Evolutionary conservation across 2,113 vertebrate species (phyloP), one percentile per base, ranked within the genome.

Genomic region (Petromus typicus): DNA sequence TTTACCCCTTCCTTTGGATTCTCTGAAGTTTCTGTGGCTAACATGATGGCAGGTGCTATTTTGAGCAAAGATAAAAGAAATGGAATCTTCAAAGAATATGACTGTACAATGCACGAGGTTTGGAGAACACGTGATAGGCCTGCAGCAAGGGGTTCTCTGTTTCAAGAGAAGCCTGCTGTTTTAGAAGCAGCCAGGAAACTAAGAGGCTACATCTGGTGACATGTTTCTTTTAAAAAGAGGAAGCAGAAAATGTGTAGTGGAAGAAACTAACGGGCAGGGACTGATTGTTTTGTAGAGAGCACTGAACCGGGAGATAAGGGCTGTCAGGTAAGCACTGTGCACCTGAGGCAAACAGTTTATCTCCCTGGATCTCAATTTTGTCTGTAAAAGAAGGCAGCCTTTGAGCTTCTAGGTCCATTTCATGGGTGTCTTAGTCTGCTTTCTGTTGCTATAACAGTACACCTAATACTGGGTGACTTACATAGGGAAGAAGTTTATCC

Each of bases 21-120:
- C 0, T 96, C 88, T 88, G 86, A 95, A 98, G 89, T 57, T 89
- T 90, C 94, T 1, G 69, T 71, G 54, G 85, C 89, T 76, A 69
- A 90, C 32, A 22, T 30, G 51, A 95, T 5, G 89, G 43, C 78
- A 92, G 93, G 80, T 95, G 76, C 89, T 96, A 95, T 51, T 3
- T 40, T 75, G 94, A 97, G 92, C 57, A 11, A 34, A 92, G 95
- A 97, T 95, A 83, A 98, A 96, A 97, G 96, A 92, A 91, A n/a
- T 71, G 40, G 23, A 76, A 16, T 88, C 94, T 97, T 97, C 94
- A 98, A 97, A 96, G 96, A 84, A 5, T 0, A 0, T 8, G 69
- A 27, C 57, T 40, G 30, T 51, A 16, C 56, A n/a, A 69, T 12
- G 67, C 34, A 20, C 2, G 2, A 64, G 2, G 18, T 40, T 81